phyloP scores from a whole-genome alignment of 2,113 vertebrate species.

The Carettochelys insculpta region DNA sequence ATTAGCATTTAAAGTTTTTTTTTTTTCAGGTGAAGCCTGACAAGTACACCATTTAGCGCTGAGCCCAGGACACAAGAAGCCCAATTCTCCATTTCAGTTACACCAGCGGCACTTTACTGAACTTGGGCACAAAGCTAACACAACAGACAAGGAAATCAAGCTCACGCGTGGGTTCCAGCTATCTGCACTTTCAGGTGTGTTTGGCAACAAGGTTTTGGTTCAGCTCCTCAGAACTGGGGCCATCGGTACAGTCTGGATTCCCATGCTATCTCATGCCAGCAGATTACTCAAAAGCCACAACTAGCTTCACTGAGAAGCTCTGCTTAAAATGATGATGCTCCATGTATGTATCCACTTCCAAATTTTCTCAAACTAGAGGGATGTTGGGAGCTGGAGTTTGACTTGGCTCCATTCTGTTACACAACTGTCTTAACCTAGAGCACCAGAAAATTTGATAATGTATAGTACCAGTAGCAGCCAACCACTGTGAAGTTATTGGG shows the following conservation, averaged over 20 bases:
- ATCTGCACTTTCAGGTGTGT: background rate
- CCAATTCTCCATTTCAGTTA: background rate
- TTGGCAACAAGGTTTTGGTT: background rate
- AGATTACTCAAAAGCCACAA: background rate
- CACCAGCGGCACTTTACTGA: background rate
- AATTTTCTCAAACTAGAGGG: background rate
- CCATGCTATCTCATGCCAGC: background rate
- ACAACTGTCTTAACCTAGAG: background rate
- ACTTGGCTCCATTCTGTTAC: background rate
- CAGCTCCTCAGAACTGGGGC: background rate
- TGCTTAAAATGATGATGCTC: background rate
- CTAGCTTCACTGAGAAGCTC: background rate
- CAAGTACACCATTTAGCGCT: background rate
- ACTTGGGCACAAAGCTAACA: background rate
- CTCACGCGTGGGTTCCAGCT: background rate
- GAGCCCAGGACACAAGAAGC: background rate
- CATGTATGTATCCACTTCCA: background rate
- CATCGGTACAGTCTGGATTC: background rate
- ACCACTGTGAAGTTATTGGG: background rate
- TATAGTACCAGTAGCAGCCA: background rate
- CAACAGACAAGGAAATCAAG: background rate
- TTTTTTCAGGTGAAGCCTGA: rapidly evolving
- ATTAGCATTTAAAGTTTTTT: background rate
- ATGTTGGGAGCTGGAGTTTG: background rate
- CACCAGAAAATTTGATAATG: background rate